Evolutionary conservation across 1,140 invertebrate genomes (phyloP), one percentile per base, ranked within the genome.

Genomic region (Magallana gigas): DNA sequence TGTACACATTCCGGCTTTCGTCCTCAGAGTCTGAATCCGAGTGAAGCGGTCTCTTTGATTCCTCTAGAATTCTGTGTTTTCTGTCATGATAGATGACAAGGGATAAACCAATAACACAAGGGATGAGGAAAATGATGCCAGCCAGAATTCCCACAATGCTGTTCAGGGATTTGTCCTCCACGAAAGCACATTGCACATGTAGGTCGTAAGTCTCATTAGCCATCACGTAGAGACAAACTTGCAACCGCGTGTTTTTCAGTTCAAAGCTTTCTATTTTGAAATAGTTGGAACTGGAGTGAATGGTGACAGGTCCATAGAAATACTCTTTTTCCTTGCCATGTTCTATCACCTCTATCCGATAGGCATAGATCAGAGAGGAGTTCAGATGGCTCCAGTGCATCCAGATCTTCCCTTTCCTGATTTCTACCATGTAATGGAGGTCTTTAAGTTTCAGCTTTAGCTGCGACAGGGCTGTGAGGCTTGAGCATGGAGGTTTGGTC

Each of bases 81-180:
- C 81, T 84, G 87, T 93, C 92, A 23, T 92, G 88, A 59, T 85
- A 89, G 9, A 91, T 68, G 29, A 93, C 89, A n/a, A 88, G 91
- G 16, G 82, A 57, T 11, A 93, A 64, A 9, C 76, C 88, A 5
- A 88, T 29, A 0, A 90, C 81, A 68, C 91, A 92, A 0, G 92
- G 92, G 68, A 92, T 87, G 9, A 93, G 59, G 85, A 92, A 92
- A 57, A 93, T 85, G 1, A 90, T 83, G 4, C 92, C 92, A 11
- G 92, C 92, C 11, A 92, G 60, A 68, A 93, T 92, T 23, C 92
- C 92, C 23, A 76, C 68, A 76, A 76, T 76, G 68, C 68, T 76
- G 68, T 6, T 76, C 8, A 76, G 23, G 29, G 68, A 76, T 76
- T 76, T 29, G 14, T 76, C 68, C 23, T 76, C 68, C 0, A 76